Percentiles rank a stretch among this genome's conserved stretches.
phyloP scores from a whole-genome alignment of 2,888 invertebrate species.

The Orthonevra nobilis region DNA sequence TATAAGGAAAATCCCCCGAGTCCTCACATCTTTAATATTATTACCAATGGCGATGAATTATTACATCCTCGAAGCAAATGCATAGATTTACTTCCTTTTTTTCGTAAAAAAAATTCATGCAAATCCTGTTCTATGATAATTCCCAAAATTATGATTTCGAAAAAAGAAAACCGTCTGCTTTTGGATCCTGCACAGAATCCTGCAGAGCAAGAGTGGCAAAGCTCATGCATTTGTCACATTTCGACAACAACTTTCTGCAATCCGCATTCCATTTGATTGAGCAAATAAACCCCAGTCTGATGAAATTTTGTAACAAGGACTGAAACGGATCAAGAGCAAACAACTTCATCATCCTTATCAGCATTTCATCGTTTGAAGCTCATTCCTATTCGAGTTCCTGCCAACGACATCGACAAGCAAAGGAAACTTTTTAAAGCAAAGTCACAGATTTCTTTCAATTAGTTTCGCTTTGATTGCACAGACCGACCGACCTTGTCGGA shows the following conservation, averaged over 20 bases:
- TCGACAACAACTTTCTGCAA: slow-evolving; percentile 60
- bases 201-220: no score
- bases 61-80: slow-evolving; percentile 61
- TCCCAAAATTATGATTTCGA: slow-evolving; percentile 40
- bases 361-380: slow-evolving; percentile 14
- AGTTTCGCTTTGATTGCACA: slow-evolving; percentile 36
- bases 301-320: neutral
- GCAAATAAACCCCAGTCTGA: slow-evolving; percentile 49
- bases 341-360: slow-evolving; percentile 30
- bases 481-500: slow-evolving; percentile 37
- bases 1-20: slow-evolving; percentile 21
- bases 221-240: slow-evolving; percentile 59
- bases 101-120: neutral
- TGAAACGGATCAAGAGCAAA: slow-evolving; percentile 2
- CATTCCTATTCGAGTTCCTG: neutral
- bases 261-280: slow-evolving; percentile 61
- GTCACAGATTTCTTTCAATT: slow-evolving; percentile 27
- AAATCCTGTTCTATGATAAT: slow-evolving; percentile 58
- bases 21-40: slow-evolving; percentile 61
- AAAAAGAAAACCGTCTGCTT: slow-evolving; percentile 26
- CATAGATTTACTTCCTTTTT: no score
- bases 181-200: neutral
- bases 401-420: slow-evolving; percentile 17
- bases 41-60: slow-evolving; percentile 61
- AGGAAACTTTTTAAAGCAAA: slow-evolving; percentile 49